Evolutionary conservation across 2,113 vertebrate species (phyloP).

Genomic region (Pterophyllum scalare): DNA sequence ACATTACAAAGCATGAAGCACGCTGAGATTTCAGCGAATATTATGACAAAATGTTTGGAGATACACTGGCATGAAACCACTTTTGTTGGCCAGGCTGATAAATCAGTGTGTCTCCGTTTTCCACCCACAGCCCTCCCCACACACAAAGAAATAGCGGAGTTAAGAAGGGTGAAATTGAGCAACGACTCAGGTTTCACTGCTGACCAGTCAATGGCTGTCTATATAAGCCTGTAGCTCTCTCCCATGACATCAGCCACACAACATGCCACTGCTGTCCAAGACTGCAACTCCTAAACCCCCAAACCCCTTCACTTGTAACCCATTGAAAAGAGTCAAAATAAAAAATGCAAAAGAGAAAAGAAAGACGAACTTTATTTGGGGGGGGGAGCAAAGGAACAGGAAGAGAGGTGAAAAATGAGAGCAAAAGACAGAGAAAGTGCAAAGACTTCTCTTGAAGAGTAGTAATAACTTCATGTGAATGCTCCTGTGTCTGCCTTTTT

Average conservation of each 20-base stretch:
- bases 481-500: constrained; percentile 46
- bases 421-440: constrained; percentile 15
- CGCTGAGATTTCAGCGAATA: constrained; percentile 42
- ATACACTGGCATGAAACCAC: constrained; percentile 42
- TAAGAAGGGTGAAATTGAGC: constrained; percentile 76
- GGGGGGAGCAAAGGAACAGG: constrained; percentile 6
- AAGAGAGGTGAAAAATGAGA: constrained; percentile 37
- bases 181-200: constrained; percentile 67
- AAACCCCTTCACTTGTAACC: constrained; percentile 15
- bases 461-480: constrained; percentile 46
- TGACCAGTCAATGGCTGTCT: constrained; percentile 63
- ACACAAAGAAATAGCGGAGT: constrained; percentile 55
- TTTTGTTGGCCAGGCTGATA: constrained; percentile 51
- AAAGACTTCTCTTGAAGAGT: constrained; percentile 35
- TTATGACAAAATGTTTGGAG: constrained; percentile 45
- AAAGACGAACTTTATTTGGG: neutral
- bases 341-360: neutral
- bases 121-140: constrained; percentile 12
- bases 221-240: constrained; percentile 59
- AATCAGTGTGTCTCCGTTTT: constrained; percentile 49
- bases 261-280: constrained; percentile 50
- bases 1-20: constrained; percentile 39
- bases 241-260: constrained; percentile 78
- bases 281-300: constrained; percentile 44
- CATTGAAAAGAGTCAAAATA: constrained; percentile 9